Base-by-base conservation (phyloP, 2,797 vertebrate genomes). In the Tympanoctomys barrerae region DNA sequence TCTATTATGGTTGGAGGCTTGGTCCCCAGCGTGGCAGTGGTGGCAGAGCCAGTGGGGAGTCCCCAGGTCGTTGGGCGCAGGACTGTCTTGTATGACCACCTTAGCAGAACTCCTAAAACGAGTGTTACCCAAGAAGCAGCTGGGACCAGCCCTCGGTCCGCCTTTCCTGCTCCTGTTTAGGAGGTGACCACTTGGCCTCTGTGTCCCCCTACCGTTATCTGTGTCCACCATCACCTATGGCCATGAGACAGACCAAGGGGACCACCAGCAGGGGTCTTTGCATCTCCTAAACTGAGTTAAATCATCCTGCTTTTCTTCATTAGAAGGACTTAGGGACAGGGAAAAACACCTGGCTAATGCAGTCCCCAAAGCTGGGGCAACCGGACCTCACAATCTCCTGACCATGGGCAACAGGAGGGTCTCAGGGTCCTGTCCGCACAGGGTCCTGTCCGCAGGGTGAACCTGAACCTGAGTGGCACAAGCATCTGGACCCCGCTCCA, bases 401-500 rank as follows among this genome's bases (percentile, higher is more conserved):
- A 11, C 10, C 54, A 4, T n/a, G 0, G 8, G 62, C 11, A 22
- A 0, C 19, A 3, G 62, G 57, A 83, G 1, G 21, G 31, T 24
- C 26, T 3, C 31, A 3, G 82, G 2, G 0, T 22, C 61, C n/a
- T n/a, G 0, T 31, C 61, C 6, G 70, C 22, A n/a, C 1, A 0
- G 9, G 3, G 11, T 18, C 0, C 36, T 26, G 28, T 42, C 71
- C 2, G 1, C 13, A 70, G 14, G 33, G 0, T 26, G 52, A 84
- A 52, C 36, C 59, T 54, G 46, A 85, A 33, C 33, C 2, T 7
- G 42, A 49, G 26, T 24, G 13, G 6, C 1, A 0, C 0, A 0
- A 33, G 28, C 19, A 3, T 86, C 49, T 33, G 13, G n/a, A 42
- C n/a, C 12, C 62, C 49, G 64, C n/a, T 26, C 52, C 5, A 9